Base-by-base conservation (phyloP, 2,797 vertebrate species). In the Thamnophis elegans region DNA sequence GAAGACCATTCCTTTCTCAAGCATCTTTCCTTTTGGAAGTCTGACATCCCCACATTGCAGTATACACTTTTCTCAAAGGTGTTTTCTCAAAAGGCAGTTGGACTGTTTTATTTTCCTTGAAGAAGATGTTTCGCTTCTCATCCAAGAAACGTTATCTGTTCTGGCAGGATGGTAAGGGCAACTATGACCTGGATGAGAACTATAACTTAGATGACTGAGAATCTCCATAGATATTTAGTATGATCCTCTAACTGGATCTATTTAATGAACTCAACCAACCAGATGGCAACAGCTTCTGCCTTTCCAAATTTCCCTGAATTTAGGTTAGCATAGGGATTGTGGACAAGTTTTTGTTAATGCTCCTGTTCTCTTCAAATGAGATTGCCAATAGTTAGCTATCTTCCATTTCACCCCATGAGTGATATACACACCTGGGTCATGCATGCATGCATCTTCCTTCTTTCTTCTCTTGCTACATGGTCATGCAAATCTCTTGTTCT, bases 251-350 rank as follows among this genome's bases (percentile, higher is more conserved):
- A 85, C 54, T 91, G 94, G 91, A 5, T 92, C 86, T 60, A 89
- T 95, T 95, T 94, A 28, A 56, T 96, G 92, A 89, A 94, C 5
- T 93, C 60, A 95, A 55, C 11, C 82, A 92, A 51, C 78, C 82
- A 94, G 93, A 14, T 92, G 92, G 94, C 89, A 95, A 91, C 92
- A 91, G 89, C 92, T 94, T 82, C 93, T 85, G 62, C 92, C 95
- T 89, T 94, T 95, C 68, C 94, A 85, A 90, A 95, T 95, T 82
- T 95, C 47, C 87, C 91, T 85, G 56, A 82, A 92, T 94, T 95
- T 82, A 93, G 85, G 82, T 94, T 95, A 88, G 82, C 94, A 89
- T 93, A 94, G 95, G 95, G 91, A 85, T 93, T 93, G 88, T 82
- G 93, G 85, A 56, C 93, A 87, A 58, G 88, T 93, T 94, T 65